These are phyloP conservation scores for Spilogale gracilis DNA, from an alignment of 2,113 vertebrate species.

Conservation along the genomic window DNA sequence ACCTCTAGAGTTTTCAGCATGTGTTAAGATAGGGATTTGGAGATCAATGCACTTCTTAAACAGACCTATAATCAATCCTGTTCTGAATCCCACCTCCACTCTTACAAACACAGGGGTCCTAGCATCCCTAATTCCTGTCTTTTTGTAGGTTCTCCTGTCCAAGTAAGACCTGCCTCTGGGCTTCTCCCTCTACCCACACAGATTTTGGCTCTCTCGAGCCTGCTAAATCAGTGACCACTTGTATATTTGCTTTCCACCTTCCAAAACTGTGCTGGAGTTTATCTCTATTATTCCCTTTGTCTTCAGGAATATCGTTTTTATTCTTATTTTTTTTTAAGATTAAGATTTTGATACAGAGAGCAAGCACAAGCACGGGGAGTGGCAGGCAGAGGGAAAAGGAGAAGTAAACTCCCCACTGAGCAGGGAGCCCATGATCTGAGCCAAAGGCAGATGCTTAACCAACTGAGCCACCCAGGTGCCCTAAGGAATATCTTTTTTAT, in stretches of 20 bases:
- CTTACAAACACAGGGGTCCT: neutral
- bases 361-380: neutral
- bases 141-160: neutral
- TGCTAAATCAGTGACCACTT: neutral
- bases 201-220: neutral
- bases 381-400: neutral
- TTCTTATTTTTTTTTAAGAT: neutral
- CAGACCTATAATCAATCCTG: neutral
- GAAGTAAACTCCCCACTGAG: neutral
- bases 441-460: neutral
- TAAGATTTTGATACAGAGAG: neutral
- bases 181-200: neutral
- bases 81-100: neutral
- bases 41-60: neutral
- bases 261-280: neutral
- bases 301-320: neutral
- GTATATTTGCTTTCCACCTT: neutral
- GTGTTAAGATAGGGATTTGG: neutral
- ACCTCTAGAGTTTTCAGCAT: neutral
- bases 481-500: neutral
- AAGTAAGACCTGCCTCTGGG: neutral
- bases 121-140: neutral
- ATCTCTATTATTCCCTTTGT: neutral
- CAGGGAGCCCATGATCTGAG: neutral
- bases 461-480: neutral